These are phyloP conservation scores for Virgularia gustaviana DNA, from an alignment of 92 coral and sea anemone species.

Conservation along the genomic window DNA sequence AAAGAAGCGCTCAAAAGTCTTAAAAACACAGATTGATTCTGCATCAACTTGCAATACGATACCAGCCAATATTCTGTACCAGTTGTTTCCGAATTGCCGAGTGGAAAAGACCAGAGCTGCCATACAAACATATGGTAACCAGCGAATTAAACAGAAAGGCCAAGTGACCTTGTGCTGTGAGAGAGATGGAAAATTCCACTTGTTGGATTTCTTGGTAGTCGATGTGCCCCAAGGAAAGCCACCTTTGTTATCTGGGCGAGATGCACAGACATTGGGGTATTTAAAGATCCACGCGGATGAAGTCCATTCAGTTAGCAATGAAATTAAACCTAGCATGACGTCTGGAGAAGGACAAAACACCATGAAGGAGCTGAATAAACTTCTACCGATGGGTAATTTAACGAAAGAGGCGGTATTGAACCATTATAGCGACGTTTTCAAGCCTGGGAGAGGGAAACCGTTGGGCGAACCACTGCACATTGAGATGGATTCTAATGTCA, in stretches of 20 bases:
- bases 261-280: conserved; percentile 31
- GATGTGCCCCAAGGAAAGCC: conserved; percentile 40
- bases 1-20: not conserved
- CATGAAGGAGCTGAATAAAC: not conserved
- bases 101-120: conserved; percentile 25
- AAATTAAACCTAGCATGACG: too few relatives aligned
- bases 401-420: conserved; percentile 24
- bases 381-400: not conserved
- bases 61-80: not conserved
- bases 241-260: conserved; percentile 40
- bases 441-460: conserved; percentile 46
- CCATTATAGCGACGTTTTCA: conserved; percentile 33
- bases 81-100: conserved; percentile 1
- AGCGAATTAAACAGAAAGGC: conserved; percentile 32
- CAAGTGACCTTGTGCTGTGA: conserved; percentile 47
- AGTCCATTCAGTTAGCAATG: conserved; percentile 2
- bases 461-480: conserved; percentile 50
- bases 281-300: not conserved
- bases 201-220: conserved; percentile 42
- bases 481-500: conserved; percentile 29
- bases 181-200: conserved; percentile 31
- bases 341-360: not conserved
- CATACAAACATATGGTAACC: conserved; percentile 40
- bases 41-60: not conserved
- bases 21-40: not conserved